Conservation (phyloP, 2,797 vertebrate species). For the Picus viridis region DNA sequence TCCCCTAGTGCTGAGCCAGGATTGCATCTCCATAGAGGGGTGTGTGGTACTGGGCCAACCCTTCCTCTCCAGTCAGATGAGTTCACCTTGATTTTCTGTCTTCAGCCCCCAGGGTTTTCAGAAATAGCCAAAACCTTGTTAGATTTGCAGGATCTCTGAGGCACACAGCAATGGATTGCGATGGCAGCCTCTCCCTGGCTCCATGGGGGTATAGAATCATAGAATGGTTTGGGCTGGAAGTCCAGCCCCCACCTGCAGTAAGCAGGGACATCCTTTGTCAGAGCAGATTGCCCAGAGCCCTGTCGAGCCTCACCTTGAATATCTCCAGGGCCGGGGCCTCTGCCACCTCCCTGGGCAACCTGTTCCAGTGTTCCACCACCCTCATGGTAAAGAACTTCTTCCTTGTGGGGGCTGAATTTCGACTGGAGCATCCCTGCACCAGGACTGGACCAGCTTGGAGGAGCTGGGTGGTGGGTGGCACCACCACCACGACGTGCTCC, state of each 20-base stretch:
- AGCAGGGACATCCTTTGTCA: too few relatives aligned
- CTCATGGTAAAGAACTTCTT: too few relatives aligned
- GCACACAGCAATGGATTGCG: fast-evolving
- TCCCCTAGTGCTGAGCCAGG: background rate
- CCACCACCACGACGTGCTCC: background rate
- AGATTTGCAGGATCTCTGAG: background rate
- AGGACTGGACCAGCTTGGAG: background rate
- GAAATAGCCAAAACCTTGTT: background rate
- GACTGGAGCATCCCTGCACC: background rate
- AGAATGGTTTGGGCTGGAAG: too few relatives aligned
- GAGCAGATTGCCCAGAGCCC: too few relatives aligned
- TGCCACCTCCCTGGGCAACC: too few relatives aligned
- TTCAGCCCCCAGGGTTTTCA: background rate
- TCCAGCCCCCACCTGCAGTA: too few relatives aligned
- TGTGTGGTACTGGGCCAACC: background rate
- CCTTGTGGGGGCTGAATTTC: background rate
- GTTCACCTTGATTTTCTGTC: background rate
- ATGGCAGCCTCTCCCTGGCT: background rate
- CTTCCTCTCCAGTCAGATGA: background rate
- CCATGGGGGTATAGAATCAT: fast-evolving
- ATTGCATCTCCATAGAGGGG: fast-evolving
- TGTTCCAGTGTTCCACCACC: too few relatives aligned
- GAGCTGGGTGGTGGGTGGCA: background rate
- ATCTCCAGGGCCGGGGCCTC: too few relatives aligned
- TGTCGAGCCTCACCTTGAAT: too few relatives aligned